Base-by-base conservation (phyloP, 2,797 vertebrate species). In the Micropoecilia bifurca region DNA sequence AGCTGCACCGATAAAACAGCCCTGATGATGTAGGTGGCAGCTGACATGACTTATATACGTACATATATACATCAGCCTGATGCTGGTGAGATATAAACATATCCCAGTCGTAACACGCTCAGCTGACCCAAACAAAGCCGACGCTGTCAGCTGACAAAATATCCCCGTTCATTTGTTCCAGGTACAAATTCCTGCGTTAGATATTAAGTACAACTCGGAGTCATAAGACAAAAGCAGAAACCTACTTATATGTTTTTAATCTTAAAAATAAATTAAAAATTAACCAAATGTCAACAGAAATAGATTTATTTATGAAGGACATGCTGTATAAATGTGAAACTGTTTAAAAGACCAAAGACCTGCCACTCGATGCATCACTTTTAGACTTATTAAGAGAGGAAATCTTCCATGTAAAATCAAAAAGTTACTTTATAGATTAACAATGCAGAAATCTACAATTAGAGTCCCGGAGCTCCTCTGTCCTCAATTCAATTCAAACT, bases 31-130 rank as follows among this genome's bases (percentile, higher is more conserved):
- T 71, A 69, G 80, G 69, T 16, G 74, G 84, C 92, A 91, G 88
- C 86, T 93, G 91, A 90, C 82, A 80, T 71, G 77, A 87, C 57
- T 85, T 86, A 88, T 43, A 39, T 85, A 71, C 72, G 30, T 59
- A 6, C 48, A 13, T 13, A 46, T 12, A 46, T 46, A 14, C 45
- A 55, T 14, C 28, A 30, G 13, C 5, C n/a, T 59, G 30, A 59
- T 59, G 57, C 28, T n/a, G n/a, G 55, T 55, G 53, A 30, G 13
- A 61, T 80, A 92, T 92, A 92, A 87, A 84, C 75, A 73, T 84
- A 77, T 83, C 47, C 75, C 76, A 80, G 66, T 85, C 88, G 82
- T 79, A 80, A 87, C 83, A 85, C 73, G 53, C 77, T 80, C 28
- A 71, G 81, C 78, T 66, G 61, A 73, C 69, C 36, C 30, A 3